Conservation (phyloP, 2,888 invertebrate species). For the Cordilura impudica region DNA sequence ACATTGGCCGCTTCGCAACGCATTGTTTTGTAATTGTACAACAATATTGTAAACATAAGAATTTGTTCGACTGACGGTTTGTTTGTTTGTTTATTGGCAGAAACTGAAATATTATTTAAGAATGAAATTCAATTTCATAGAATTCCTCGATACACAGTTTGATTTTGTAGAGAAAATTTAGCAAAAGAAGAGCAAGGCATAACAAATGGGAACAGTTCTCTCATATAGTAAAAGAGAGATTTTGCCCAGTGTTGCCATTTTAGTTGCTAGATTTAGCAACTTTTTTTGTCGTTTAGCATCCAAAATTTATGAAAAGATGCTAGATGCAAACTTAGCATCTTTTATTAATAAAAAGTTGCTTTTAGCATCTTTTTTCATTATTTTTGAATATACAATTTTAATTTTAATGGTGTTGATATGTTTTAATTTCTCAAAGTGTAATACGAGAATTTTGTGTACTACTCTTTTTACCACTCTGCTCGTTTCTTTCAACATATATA, state of each 20-base stretch:
- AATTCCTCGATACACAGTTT: slow-evolving; percentile 29
- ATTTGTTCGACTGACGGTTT: slow-evolving; percentile 4
- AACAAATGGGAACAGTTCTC: slow-evolving; percentile 27
- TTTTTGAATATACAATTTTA: too few relatives aligned
- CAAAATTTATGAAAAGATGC: too few relatives aligned
- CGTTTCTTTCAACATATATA: too few relatives aligned
- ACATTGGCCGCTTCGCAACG: slow-evolving; percentile 33
- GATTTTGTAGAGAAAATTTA: neutral
- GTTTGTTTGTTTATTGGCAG: slow-evolving; percentile 26
- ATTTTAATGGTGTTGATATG: too few relatives aligned
- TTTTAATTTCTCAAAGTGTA: too few relatives aligned
- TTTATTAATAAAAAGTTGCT: too few relatives aligned
- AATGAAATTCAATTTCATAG: slow-evolving; percentile 54
- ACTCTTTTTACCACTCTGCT: too few relatives aligned
- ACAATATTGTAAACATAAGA: slow-evolving; percentile 34
- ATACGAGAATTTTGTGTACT: too few relatives aligned
- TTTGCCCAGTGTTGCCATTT: neutral
- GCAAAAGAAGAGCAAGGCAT: neutral
- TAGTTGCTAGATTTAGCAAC: too few relatives aligned
- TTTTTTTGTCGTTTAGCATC: too few relatives aligned
- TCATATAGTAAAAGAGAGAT: neutral
- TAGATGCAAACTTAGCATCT: too few relatives aligned
- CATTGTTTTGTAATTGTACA: slow-evolving; percentile 40
- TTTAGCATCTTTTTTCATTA: too few relatives aligned
- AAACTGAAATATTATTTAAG: slow-evolving; percentile 33